phyloP scores from a whole-genome alignment of 2,888 invertebrate genomes.

The Agrotis puta region DNA sequence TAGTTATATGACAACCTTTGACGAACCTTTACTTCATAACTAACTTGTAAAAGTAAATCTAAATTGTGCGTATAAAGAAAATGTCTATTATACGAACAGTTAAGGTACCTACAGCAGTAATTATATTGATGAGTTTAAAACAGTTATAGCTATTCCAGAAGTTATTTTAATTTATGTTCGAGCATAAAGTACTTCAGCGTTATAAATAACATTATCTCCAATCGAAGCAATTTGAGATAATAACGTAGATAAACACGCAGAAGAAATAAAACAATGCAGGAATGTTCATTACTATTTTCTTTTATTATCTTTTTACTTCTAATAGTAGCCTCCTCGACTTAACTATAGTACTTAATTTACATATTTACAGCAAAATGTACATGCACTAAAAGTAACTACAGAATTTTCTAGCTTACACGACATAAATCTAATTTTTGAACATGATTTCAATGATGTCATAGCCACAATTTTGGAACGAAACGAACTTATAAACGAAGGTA shows the following conservation, averaged over 20 bases:
- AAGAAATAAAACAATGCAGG: constrained; percentile 75
- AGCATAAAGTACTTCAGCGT: constrained; percentile 45
- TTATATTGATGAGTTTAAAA: background rate
- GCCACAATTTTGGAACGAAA: constrained; percentile 83
- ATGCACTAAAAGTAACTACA: constrained; percentile 59
- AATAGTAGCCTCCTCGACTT: constrained; percentile 84
- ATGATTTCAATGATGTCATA: constrained; percentile 79
- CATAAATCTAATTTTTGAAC: constrained; percentile 70
- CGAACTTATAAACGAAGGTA: constrained; percentile 83
- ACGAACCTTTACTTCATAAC: no score
- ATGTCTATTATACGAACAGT: no score
- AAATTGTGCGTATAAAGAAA: no score
- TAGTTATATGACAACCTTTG: no score
- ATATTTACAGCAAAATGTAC: constrained; percentile 82
- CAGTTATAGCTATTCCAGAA: constrained; percentile 17
- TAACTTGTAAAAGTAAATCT: no score
- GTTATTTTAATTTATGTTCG: constrained; percentile 32
- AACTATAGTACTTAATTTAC: constrained; percentile 71
- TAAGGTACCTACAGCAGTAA: background rate
- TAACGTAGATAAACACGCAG: constrained; percentile 55
- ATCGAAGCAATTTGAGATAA: constrained; percentile 55
- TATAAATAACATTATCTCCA: constrained; percentile 56
- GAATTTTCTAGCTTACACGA: constrained; percentile 52
- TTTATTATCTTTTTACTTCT: constrained; percentile 73
- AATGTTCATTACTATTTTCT: constrained; percentile 72